A percentile compares a stretch with the other conserved stretches of the same genome.
Conservation (phyloP, 2,888 invertebrate species). For the Balanococcus diminutus region DNA sequence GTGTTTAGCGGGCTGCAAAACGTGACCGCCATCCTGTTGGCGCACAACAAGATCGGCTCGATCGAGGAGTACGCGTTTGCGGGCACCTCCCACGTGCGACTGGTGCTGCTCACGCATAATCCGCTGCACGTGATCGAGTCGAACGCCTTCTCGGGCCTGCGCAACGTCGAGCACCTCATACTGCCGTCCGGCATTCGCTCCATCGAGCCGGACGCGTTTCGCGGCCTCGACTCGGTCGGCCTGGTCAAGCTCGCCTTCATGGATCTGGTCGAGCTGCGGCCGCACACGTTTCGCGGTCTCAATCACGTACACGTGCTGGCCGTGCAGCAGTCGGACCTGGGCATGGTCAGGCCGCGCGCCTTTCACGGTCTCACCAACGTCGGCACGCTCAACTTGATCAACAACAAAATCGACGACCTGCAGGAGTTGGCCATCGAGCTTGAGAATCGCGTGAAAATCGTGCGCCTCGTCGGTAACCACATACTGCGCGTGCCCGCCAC, state of each 20-base stretch:
- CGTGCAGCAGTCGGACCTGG: constrained; percentile 82
- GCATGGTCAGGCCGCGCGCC: constrained; percentile 71
- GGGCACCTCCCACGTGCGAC: constrained; percentile 81
- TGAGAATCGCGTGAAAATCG: constrained; percentile 73
- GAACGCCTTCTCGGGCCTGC: constrained; percentile 74
- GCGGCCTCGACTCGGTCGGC: constrained; percentile 81
- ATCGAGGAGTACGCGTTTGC: constrained; percentile 80
- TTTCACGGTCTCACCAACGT: constrained; percentile 78
- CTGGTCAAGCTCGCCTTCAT: constrained; percentile 81
- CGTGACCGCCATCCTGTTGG: constrained; percentile 73
- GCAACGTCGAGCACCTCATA: constrained; percentile 81
- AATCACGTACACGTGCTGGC: constrained; percentile 76
- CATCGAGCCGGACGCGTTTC: constrained; percentile 81
- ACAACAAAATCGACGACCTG: constrained; percentile 84
- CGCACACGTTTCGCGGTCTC: constrained; percentile 78
- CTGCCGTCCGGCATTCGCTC: constrained; percentile 79
- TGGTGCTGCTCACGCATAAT: constrained; percentile 83
- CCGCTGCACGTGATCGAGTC: constrained; percentile 68
- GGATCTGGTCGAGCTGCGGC: constrained; percentile 75
- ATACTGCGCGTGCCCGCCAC: constrained; percentile 74
- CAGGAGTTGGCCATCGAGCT: constrained; percentile 75
- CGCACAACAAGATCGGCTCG: constrained; percentile 74
- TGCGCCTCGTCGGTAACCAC: constrained; percentile 82
- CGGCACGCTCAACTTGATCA: constrained; percentile 75
- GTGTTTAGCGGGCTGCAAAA: constrained; percentile 85